A percentile compares a stretch with the other conserved stretches of the same genome.
Evolutionary conservation across 2,113 vertebrate species (phyloP).

Genomic region (Tricholaema leucomelas): DNA sequence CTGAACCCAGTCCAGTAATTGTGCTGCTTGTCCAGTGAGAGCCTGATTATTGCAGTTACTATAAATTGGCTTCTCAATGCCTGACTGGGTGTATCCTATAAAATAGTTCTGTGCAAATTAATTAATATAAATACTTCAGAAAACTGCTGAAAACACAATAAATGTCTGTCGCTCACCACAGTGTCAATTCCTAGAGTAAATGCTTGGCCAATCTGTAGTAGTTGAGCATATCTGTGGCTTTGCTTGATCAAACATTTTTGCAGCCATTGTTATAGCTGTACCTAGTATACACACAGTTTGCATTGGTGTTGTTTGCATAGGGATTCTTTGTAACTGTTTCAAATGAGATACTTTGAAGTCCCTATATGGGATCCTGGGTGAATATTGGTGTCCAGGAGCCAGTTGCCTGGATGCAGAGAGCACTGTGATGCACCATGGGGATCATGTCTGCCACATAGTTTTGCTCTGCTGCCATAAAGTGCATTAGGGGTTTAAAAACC

Average conservation of each 20-base stretch:
- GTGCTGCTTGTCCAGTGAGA: neutral
- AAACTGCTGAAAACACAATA: neutral
- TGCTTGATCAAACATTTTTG: neutral
- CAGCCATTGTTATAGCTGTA: neutral
- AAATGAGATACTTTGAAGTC: neutral
- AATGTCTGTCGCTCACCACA: neutral
- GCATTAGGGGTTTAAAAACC: neutral
- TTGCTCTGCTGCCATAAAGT: neutral
- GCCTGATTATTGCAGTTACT: neutral
- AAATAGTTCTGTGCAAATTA: neutral
- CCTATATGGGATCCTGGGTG: neutral
- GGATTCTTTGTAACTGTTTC: neutral
- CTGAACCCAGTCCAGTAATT: neutral
- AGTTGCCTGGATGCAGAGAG: neutral
- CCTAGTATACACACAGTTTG: neutral
- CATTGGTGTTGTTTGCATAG: neutral
- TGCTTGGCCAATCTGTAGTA: neutral
- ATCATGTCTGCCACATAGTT: neutral
- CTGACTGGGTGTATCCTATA: neutral
- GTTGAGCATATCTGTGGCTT: neutral
- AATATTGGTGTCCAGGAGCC: neutral
- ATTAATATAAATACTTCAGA: neutral
- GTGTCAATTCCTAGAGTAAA: neutral
- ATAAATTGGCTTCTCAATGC: neutral
- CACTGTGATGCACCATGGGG: neutral